A percentile compares a stretch with the other conserved stretches of the same genome.
These are phyloP conservation scores for Litoditis marina DNA, from an alignment of 2,888 invertebrate species.

Conservation along the genomic window DNA sequence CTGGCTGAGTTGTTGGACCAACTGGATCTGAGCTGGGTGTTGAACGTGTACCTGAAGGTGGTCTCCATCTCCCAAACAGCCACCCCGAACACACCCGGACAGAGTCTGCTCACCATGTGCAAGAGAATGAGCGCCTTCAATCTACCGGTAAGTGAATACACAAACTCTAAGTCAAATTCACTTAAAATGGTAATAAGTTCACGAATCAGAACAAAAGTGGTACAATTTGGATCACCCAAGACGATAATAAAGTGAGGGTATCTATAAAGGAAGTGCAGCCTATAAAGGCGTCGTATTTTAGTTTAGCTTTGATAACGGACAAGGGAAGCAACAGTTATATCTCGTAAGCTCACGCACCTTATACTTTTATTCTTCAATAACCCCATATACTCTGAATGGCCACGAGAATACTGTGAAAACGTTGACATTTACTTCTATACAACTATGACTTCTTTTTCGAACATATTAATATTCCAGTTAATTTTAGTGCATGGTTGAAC, in stretches of 20 bases:
- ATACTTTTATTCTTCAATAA: no score
- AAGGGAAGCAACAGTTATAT: no score
- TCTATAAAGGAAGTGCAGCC: no score
- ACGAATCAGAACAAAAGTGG: not conserved
- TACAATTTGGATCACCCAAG: no score
- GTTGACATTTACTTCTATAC: not conserved
- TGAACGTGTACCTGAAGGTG: conserved; percentile 42
- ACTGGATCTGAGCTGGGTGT: conserved; percentile 41
- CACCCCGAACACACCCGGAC: conserved; percentile 1
- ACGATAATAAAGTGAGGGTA: no score
- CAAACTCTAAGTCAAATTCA: not conserved
- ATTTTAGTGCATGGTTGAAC: conserved; percentile 39
- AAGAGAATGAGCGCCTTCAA: conserved; percentile 52
- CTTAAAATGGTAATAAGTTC: not conserved
- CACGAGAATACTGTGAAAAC: no score
- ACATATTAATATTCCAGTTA: not conserved
- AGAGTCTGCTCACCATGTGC: conserved; percentile 8
- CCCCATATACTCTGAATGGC: no score
- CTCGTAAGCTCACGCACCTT: no score
- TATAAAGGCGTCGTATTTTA: no score
- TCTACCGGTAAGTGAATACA: conserved; percentile 42
- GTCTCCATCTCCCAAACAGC: conserved; percentile 26
- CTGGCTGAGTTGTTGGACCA: conserved; percentile 35
- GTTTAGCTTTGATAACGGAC: no score
- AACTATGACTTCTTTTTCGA: no score